These are phyloP conservation scores for Percopsis omiscomaycus DNA, from an alignment of 2,797 vertebrate species.

Conservation along the genomic window DNA sequence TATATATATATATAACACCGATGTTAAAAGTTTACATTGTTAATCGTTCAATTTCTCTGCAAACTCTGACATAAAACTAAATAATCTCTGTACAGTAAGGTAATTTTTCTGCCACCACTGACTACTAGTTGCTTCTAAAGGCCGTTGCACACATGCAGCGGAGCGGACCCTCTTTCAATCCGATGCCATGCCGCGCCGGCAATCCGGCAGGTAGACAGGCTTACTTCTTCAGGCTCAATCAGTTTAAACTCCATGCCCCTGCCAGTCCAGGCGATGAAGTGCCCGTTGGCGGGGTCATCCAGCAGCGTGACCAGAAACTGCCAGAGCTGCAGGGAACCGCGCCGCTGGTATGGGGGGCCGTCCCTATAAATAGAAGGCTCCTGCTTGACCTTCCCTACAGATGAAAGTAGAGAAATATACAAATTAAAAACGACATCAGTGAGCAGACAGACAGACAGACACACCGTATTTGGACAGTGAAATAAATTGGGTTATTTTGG, in stretches of 20 bases:
- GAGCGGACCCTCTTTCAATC: no score
- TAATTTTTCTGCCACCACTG: no score
- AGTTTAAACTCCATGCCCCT: conserved; percentile 98
- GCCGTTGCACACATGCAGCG: no score
- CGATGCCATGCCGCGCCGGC: no score
- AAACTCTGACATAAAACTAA: no score
- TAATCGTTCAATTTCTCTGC: no score
- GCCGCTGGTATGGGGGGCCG: conserved; percentile 87
- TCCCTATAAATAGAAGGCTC: conserved; percentile 86
- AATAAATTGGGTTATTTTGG: no score
- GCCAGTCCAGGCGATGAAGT: conserved; percentile 96
- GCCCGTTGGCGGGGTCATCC: conserved; percentile 91
- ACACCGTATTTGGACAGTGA: conserved; percentile 28
- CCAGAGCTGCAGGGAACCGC: conserved; percentile 87
- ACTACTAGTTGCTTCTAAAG: no score
- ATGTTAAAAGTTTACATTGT: no score
- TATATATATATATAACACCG: no score
- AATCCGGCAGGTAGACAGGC: conserved; percentile 2
- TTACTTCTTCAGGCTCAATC: conserved; percentile 94
- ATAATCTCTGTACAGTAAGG: no score
- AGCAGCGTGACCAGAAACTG: conserved; percentile 91
- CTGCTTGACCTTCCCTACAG: conserved; percentile 79
- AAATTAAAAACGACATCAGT: conserved; percentile 15
- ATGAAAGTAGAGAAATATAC: not conserved
- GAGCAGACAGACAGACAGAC: conserved; percentile 51